Percentiles rank a stretch among this genome's conserved stretches.
These are phyloP conservation scores for Dione vanillae DNA, from an alignment of 2,888 invertebrate species.

Conservation along the genomic window DNA sequence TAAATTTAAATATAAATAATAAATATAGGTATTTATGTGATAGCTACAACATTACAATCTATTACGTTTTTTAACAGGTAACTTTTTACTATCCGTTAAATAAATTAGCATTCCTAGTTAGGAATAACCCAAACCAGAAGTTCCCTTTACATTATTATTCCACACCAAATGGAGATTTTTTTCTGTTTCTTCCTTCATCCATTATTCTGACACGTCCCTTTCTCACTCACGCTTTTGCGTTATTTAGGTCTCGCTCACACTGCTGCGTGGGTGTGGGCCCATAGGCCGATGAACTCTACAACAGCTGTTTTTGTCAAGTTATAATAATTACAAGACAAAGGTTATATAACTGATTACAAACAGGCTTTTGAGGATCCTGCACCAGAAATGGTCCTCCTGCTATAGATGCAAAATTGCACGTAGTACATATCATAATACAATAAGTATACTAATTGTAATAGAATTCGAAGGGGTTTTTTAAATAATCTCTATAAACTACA, in stretches of 20 bases:
- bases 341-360: constrained; percentile 15
- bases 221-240: constrained; percentile 44
- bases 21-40: too few relatives aligned
- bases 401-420: too few relatives aligned
- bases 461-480: too few relatives aligned
- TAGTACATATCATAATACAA: too few relatives aligned
- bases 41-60: too few relatives aligned
- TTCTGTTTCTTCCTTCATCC: constrained; percentile 59
- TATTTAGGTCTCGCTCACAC: constrained; percentile 52
- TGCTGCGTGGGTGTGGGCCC: constrained; percentile 60
- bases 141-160: constrained; percentile 59
- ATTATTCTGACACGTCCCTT: constrained; percentile 53
- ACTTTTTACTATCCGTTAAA: neutral
- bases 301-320: constrained; percentile 66
- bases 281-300: constrained; percentile 65
- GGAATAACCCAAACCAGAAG: constrained; percentile 36
- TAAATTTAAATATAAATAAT: too few relatives aligned
- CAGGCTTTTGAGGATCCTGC: constrained; percentile 2
- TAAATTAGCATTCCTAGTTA: neutral
- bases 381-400: neutral
- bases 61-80: too few relatives aligned
- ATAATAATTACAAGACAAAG: constrained; percentile 34
- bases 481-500: too few relatives aligned
- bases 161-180: constrained; percentile 51
- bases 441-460: too few relatives aligned